phyloP scores from a whole-genome alignment of 64 coral and sea anemone species.

The Stylophora pistillata region DNA sequence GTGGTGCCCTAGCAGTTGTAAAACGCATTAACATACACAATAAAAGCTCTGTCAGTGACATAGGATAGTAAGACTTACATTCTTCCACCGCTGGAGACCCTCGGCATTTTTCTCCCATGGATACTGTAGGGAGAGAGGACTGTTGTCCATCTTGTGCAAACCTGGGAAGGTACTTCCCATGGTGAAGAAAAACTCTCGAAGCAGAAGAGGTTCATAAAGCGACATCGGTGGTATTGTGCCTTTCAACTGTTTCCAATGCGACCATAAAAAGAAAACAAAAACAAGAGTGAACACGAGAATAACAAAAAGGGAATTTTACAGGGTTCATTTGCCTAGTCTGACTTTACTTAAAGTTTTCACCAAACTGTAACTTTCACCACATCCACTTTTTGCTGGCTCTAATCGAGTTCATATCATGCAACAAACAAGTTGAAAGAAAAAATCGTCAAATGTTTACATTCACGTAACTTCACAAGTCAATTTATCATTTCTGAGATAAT shows the following conservation, averaged over 20 bases:
- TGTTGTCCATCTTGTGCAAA: constrained; percentile 51
- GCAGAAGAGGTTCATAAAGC: constrained; percentile 2
- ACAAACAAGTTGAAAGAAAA: no score
- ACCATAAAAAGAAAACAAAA: background rate
- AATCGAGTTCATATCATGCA: no score
- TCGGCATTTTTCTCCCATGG: constrained; percentile 46
- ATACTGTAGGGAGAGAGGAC: constrained; percentile 29
- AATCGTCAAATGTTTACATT: no score
- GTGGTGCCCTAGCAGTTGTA: constrained; percentile 55
- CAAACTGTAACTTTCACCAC: no score
- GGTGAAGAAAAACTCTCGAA: constrained; percentile 38
- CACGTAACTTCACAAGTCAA: no score
- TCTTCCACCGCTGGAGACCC: constrained; percentile 16
- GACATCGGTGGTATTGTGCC: constrained; percentile 13
- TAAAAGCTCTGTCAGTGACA: background rate
- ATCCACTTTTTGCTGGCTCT: no score
- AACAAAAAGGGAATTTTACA: no score
- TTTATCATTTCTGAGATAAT: no score
- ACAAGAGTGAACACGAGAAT: no score
- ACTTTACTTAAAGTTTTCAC: no score
- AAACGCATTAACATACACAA: background rate
- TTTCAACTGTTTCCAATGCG: background rate
- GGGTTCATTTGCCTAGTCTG: no score
- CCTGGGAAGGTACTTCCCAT: constrained; percentile 20
- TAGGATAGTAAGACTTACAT: constrained; percentile 1